Base-by-base conservation (phyloP, 2,888 invertebrate species). In the Antheraea assamensis region DNA sequence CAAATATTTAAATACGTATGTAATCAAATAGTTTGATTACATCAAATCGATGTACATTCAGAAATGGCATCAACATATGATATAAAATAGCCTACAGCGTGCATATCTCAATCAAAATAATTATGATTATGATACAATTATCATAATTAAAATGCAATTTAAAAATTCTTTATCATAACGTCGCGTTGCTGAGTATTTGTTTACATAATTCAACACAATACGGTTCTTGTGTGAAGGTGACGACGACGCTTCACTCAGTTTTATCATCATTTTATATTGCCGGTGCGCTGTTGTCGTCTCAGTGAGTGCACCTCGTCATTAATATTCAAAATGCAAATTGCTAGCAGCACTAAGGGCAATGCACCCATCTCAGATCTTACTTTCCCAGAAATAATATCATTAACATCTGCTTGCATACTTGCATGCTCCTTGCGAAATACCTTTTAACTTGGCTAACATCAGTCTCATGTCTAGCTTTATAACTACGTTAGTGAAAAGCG, bases 271-370 rank as follows among this genome's bases (percentile, higher is more conserved):
- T 85, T 79, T 83, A 85, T 83, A 84, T 83, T 80, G 80, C 84
- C 80, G 77, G 77, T 78, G 35, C 21, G n/a, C 31, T 68, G 83
- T 86, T 90, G 90, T 90, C 89, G 84, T 87, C 82, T 78, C 81
- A 74, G 80, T 83, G 85, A 88, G 87, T 87, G 87, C 87, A 85
- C 81, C 82, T 84, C 83, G 84, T 90, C 91, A 91, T 93, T 93
- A 92, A 88, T 89, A 93, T 93, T 92, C 93, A 93, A 90, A 92
- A 93, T 93, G 93, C 90, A 92, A 92, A 93, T 93, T 91, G 88
- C 87, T 85, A 81, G 82, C 81, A 87, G 87, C 90, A 88, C 87
- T 89, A 84, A 85, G 93, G 89, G 88, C 92, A 86, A 85, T 89
- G 92, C 91, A 88, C 93, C 88, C 92, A 87, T 88, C 91, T 88